Evolutionary conservation across 2,888 invertebrate species (phyloP).

Genomic region (Falcaria lacertinaria): DNA sequence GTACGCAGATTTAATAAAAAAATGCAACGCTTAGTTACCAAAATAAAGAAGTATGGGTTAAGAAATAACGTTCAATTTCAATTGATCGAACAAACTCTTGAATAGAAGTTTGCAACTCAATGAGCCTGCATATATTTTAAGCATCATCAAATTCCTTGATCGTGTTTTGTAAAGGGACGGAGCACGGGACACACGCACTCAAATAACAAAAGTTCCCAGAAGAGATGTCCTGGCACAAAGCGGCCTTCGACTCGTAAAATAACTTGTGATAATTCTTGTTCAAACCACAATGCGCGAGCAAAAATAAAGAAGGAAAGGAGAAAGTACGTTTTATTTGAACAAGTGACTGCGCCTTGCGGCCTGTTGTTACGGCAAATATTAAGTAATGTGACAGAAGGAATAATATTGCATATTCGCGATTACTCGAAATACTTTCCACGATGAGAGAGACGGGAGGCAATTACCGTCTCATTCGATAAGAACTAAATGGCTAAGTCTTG

Average conservation of each 20-base stretch:
- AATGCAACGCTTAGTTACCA: neutral
- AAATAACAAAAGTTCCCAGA: constrained; percentile 1
- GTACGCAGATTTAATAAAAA: constrained; percentile 8
- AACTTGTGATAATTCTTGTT: constrained; percentile 36
- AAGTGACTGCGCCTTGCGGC: constrained; percentile 53
- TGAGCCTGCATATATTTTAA: constrained; percentile 35
- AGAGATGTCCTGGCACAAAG: constrained; percentile 6
- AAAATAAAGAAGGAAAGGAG: constrained; percentile 53
- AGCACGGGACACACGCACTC: neutral
- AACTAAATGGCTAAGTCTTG: constrained; percentile 46
- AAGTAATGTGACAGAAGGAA: constrained; percentile 52
- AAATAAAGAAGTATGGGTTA: neutral
- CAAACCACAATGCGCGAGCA: constrained; percentile 34
- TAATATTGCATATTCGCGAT: constrained; percentile 57
- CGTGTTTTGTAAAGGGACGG: neutral
- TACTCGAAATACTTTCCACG: constrained; percentile 42
- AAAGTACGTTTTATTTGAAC: constrained; percentile 62
- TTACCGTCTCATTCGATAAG: constrained; percentile 3
- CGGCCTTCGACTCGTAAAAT: constrained; percentile 19
- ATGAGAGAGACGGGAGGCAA: constrained; percentile 23
- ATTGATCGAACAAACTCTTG: constrained; percentile 1
- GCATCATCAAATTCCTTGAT: constrained; percentile 27
- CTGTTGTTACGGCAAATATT: constrained; percentile 62
- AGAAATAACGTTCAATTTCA: neutral
- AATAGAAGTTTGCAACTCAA: constrained; percentile 31